Conservation (phyloP, 1,140 invertebrate species). For the Drosophila sucinea region DNA sequence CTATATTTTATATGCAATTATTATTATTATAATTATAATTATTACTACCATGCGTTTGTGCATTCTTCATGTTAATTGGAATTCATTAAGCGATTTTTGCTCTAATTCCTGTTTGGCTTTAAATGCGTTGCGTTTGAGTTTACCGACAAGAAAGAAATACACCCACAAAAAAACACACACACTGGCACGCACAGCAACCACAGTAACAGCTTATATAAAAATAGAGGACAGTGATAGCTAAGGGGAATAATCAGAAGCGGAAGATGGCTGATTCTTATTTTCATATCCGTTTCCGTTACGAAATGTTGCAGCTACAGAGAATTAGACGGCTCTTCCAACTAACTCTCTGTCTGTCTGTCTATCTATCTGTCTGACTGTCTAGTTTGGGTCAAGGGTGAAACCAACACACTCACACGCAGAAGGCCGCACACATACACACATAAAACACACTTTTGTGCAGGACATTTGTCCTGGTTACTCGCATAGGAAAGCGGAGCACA, state of each 20-base stretch:
- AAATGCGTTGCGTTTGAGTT: constrained; percentile 51
- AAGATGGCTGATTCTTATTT: neutral
- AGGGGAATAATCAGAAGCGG: neutral
- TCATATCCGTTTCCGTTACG: constrained; percentile 13
- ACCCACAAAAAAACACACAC: neutral
- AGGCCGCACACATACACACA: constrained; percentile 7
- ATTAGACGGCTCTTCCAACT: constrained; percentile 1
- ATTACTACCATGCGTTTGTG: constrained; percentile 31
- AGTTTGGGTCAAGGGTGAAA: constrained; percentile 56
- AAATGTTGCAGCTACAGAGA: constrained; percentile 14
- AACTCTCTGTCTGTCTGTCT: constrained; percentile 20
- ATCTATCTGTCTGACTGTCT: constrained; percentile 29
- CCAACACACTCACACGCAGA: constrained; percentile 29
- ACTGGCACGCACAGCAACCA: constrained; percentile 16
- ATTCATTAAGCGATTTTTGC: constrained; percentile 49
- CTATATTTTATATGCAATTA: neutral
- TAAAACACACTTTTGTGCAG: constrained; percentile 27
- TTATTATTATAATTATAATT: constrained; percentile 11
- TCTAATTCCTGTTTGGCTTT: constrained; percentile 46
- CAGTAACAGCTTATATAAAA: neutral
- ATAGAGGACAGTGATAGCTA: neutral
- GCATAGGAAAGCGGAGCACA: constrained; percentile 13
- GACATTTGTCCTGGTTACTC: constrained; percentile 39
- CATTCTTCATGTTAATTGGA: constrained; percentile 37
- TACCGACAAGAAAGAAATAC: constrained; percentile 20